These are phyloP conservation scores for Bembecia ichneumoniformis DNA, from an alignment of 2,888 invertebrate genomes.

Conservation along the genomic window DNA sequence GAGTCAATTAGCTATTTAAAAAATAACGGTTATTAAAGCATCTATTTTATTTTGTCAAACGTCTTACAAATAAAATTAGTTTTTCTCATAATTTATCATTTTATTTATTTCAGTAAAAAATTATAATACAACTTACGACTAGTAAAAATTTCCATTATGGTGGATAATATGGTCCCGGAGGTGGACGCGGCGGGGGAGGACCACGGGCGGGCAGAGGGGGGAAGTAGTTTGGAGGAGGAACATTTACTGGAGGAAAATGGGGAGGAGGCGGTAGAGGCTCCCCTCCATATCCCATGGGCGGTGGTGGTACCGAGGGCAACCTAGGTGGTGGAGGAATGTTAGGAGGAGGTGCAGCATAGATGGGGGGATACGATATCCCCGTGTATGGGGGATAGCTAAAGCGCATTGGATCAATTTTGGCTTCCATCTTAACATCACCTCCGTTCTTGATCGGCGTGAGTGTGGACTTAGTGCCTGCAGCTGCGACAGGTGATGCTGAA, in stretches of 20 bases:
- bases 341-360: constrained; percentile 55
- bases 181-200: constrained; percentile 38
- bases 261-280: constrained; percentile 47
- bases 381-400: constrained; percentile 43
- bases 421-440: constrained; percentile 41
- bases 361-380: constrained; percentile 54
- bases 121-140: constrained; percentile 12
- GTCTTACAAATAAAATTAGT: too few species aligned
- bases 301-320: constrained; percentile 20
- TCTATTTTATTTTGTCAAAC: too few species aligned
- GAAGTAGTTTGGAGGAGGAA: constrained; percentile 57
- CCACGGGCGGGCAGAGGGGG: constrained; percentile 34
- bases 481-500: constrained; percentile 61
- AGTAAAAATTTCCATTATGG: constrained; percentile 32
- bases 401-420: constrained; percentile 38
- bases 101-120: constrained; percentile 58
- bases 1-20: too few species aligned
- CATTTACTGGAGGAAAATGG: constrained; percentile 45
- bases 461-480: constrained; percentile 15
- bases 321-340: constrained; percentile 34
- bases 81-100: constrained; percentile 10
- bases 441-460: constrained; percentile 58
- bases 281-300: constrained; percentile 26
- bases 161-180: constrained; percentile 54
- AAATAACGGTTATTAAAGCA: too few species aligned